Evolutionary conservation across 2,888 invertebrate genomes (phyloP), one percentile per base, ranked within the genome.

Genomic region (Cryptosula pallasiana): DNA sequence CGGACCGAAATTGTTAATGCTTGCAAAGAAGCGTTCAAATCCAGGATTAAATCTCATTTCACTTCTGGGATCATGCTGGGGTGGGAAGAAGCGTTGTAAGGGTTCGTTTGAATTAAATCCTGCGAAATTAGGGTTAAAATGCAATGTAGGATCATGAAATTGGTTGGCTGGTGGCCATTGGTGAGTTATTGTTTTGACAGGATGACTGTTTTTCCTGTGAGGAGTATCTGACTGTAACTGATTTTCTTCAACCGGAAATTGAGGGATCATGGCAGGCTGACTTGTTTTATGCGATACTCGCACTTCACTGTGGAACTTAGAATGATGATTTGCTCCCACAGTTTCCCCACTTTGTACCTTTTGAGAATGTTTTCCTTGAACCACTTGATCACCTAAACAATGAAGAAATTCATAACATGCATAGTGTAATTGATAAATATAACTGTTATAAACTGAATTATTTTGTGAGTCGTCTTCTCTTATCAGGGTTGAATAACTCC

Each of bases 281-380:
- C 63, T 63, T 5, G 34, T 34, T n/a, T 63, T 63, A 32, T 63
- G 63, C 32, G 63, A 63, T 5, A 63, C 63, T 32, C 13, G 3
- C 5, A 63, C 63, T 32, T 63, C 63, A 34, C 63, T 63, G 63
- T 63, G 63, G 32, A 63, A 63, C 63, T 63, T 63, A 13, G 63
- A 63, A 9, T 27, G 63, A 34, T 63, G 63, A 32, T 63, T 63
- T 5, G 63, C 63, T 63, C 32, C 29, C 5, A 63, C 63, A 13
- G 63, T 29, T 27, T 63, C 63, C 3, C 63, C 63, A 34, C 63
- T 63, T 13, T 63, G 63, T 16, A 63, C 63, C n/a, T 63, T 63
- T 32, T 63, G 63, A 3, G 63, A 27, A 32, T 63, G 63, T 34
- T 27, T 63, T 20, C 34, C 63, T 63, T 63, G 27, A 9, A 63